Evolutionary conservation across 2,888 invertebrate genomes (phyloP).

Genomic region (Hypercompe scribonia): DNA sequence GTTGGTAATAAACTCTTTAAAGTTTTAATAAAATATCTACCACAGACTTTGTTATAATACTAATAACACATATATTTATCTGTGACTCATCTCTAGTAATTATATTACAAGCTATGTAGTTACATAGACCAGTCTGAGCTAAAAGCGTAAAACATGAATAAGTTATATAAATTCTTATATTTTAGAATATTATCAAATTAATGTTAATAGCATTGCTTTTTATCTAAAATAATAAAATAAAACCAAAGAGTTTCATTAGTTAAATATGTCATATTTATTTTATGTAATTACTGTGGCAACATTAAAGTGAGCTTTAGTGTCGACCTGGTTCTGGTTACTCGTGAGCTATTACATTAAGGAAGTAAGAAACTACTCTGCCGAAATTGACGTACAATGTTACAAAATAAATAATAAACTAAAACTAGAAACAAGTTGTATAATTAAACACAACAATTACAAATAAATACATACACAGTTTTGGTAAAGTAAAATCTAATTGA

Average conservation of each 20-base stretch:
- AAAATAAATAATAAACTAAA: too few relatives aligned
- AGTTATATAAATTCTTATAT: not conserved
- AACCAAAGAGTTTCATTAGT: too few relatives aligned
- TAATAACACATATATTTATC: not conserved
- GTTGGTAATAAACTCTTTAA: too few relatives aligned
- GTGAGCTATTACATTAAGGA: too few relatives aligned
- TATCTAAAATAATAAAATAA: not conserved
- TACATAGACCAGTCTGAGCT: not conserved
- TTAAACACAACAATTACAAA: too few relatives aligned
- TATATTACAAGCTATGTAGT: not conserved
- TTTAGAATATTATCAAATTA: not conserved
- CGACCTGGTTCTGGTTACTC: not conserved
- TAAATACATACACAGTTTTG: not conserved
- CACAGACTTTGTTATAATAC: too few relatives aligned
- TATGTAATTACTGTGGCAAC: too few relatives aligned
- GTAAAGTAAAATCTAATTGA: not conserved
- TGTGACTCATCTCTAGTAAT: not conserved
- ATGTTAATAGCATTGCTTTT: slow-evolving; percentile 5
- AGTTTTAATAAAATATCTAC: too few relatives aligned
- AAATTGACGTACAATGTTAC: not conserved
- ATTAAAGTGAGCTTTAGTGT: too few relatives aligned
- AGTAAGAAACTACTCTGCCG: not conserved
- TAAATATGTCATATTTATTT: too few relatives aligned
- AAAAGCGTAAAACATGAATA: not conserved
- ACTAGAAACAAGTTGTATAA: too few relatives aligned